Conservation (phyloP, 2,113 vertebrate genomes). For the Ammodytes marinus region DNA sequence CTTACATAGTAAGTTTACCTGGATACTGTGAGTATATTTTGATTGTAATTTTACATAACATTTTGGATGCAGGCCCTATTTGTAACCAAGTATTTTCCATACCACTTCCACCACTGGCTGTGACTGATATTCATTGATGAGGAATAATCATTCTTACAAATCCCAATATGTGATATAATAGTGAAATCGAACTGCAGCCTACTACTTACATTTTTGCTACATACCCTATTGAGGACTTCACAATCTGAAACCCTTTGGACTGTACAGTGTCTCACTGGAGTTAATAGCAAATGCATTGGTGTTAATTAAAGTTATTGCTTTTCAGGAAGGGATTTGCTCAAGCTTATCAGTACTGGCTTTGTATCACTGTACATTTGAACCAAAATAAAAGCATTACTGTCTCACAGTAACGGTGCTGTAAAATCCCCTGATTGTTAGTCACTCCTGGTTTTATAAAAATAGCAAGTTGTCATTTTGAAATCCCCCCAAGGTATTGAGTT, state of each 20-base stretch:
- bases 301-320: neutral
- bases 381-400: neutral
- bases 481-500: conserved; percentile 44
- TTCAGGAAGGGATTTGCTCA: conserved; percentile 14
- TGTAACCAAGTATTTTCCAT: no score
- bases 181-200: neutral
- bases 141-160: neutral
- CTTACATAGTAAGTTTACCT: neutral
- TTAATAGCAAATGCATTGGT: neutral
- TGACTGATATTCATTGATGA: neutral
- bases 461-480: conserved; percentile 40
- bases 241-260: neutral
- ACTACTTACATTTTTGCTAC: neutral
- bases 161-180: no score
- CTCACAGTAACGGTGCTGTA: conserved; percentile 9
- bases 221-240: neutral
- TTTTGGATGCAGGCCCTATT: neutral
- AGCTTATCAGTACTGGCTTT: neutral
- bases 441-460: conserved; percentile 61
- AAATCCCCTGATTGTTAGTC: conserved; percentile 56
- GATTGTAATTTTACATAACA: neutral
- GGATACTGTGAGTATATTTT: neutral
- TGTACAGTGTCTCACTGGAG: neutral
- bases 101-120: neutral
- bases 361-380: conserved; percentile 12